Base-by-base conservation (phyloP, 2,888 invertebrate species). In the Tanypteryx hageni region DNA sequence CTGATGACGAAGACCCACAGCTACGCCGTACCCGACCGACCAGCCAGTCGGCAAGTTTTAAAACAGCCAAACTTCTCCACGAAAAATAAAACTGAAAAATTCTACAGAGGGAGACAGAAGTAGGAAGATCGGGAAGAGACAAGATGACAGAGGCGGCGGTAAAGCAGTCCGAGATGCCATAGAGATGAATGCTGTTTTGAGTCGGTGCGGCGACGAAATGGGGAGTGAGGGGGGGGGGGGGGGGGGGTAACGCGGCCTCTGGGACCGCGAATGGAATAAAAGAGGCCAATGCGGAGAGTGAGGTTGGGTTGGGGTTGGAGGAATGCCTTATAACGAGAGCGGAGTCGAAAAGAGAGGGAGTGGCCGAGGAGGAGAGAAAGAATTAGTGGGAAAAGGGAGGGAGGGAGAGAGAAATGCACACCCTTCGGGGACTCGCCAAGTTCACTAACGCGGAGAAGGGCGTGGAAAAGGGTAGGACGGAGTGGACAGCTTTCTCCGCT, bases 401-500 rank as follows among this genome's bases (percentile, higher is more conserved):
- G 68, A 18, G 68, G 9, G 18, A 22, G 7, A 9, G 68, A 68
- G 68, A 68, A n/a, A 68, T 68, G 68, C 68, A 68, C 22, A 68
- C 68, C 68, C 68, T 68, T 44, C 44, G 44, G 44, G 44, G 44
- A 44, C 44, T 44, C 44, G 44, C 44, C 44, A 44, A 44, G 44
- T 44, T 44, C n/a, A 22, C 68, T 68, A 68, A 68, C 22, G 18
- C 68, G 68, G 68, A 18, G 68, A 64, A 64, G 64, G 64, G 14
- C 16, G 64, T n/a, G 64, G 44, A 44, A 64, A 18, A 64, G 64
- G 64, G 10, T 5, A 14, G 18, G 64, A 14, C 16, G 68, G 68
- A 68, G 22, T 68, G 68, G 68, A 68, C 68, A 68, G 68, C 68
- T 68, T 68, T 68, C 68, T 68, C 68, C 18, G n/a, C 68, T 13